Base-by-base conservation (phyloP, 2,113 vertebrate species). In the Mirounga angustirostris region DNA sequence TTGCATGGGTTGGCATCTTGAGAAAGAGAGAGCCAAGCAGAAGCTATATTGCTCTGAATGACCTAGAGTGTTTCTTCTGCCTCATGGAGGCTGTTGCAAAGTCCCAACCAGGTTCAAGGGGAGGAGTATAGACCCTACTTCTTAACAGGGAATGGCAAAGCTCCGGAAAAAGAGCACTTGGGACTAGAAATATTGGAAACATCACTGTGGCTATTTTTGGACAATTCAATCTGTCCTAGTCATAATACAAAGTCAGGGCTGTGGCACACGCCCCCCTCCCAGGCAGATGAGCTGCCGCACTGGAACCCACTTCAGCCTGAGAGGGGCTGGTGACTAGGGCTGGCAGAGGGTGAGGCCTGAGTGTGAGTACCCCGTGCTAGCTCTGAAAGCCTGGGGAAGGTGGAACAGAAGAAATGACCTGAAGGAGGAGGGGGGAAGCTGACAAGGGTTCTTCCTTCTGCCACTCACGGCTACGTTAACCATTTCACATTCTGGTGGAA, bases 1-100 rank as follows among this genome's bases (percentile, higher is more conserved):
- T 50, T 71, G 43, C 18, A 9, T 5, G 40, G 33, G 10, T 36
- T 82, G 36, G 26, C 80, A 87, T 78, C 73, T 92, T 33, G 30
- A 71, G 40, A 81, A 94, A 54, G 67, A 78, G 19, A 86, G 73
- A 89, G 46, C 7, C 15, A 83, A 59, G 21, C 73, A 90, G 76
- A 96, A 65, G 18, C 50, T 22, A 11, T 6, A 5, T 19, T 50
- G 7, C 79, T 89, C 86, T 54, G 4, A 15, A 43, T 30, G 52
- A 56, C 18, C 52, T 18, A 2, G 0, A 8, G 14, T 12, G 3
- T 52, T 63, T 87, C 30, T 69, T 76, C 24, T n/a, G 16, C 58
- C n/a, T 1, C 26, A 2, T 4, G 73, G 67, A 97, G 76, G 22
- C 10, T n/a, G n/a, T 59, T 10, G 52, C 36, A 65, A 86, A 96